Evolutionary conservation across 1,140 invertebrate species (phyloP).

Genomic region (Drosophila persimilis): DNA sequence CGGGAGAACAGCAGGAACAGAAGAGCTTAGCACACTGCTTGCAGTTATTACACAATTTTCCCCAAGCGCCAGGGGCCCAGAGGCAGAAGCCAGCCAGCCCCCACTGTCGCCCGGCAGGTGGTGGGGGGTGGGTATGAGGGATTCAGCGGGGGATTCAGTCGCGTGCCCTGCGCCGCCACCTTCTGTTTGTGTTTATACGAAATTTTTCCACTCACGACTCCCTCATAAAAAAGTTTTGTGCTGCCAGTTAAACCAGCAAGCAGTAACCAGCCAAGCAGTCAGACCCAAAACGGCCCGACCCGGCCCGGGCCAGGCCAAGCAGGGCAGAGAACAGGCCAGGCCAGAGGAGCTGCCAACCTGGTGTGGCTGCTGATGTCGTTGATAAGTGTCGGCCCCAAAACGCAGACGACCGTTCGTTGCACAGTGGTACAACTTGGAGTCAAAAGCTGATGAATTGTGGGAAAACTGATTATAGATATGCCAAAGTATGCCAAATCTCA

Average conservation of each 20-base stretch:
- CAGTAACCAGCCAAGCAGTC: slow-evolving; percentile 40
- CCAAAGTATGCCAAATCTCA: too few relatives aligned
- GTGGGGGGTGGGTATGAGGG: slow-evolving; percentile 17
- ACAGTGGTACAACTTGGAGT: slow-evolving; percentile 45
- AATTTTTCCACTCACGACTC: slow-evolving; percentile 80
- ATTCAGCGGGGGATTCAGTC: slow-evolving; percentile 39
- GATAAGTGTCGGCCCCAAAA: slow-evolving; percentile 76
- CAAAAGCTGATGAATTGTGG: slow-evolving; percentile 12
- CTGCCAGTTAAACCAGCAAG: slow-evolving; percentile 62
- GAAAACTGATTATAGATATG: too few relatives aligned
- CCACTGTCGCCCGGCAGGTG: slow-evolving; percentile 40
- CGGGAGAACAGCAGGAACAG: slow-evolving; percentile 27
- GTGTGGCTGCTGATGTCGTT: slow-evolving; percentile 74
- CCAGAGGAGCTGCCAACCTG: slow-evolving; percentile 49
- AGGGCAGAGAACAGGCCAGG: slow-evolving; percentile 5
- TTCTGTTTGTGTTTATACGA: slow-evolving; percentile 69
- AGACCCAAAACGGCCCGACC: slow-evolving; percentile 15
- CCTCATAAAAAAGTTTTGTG: slow-evolving; percentile 59
- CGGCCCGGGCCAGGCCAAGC: slow-evolving; percentile 39
- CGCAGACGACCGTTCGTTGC: slow-evolving; percentile 44
- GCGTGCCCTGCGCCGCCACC: slow-evolving; percentile 65
- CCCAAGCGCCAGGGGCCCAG: slow-evolving; percentile 62
- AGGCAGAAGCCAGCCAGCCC: slow-evolving; percentile 30
- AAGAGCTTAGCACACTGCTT: slow-evolving; percentile 75
- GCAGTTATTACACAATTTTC: slow-evolving; percentile 79